Percentiles rank a stretch among this genome's conserved stretches.
phyloP scores from a whole-genome alignment of 2,888 invertebrate species.

The Clanis bilineata region DNA sequence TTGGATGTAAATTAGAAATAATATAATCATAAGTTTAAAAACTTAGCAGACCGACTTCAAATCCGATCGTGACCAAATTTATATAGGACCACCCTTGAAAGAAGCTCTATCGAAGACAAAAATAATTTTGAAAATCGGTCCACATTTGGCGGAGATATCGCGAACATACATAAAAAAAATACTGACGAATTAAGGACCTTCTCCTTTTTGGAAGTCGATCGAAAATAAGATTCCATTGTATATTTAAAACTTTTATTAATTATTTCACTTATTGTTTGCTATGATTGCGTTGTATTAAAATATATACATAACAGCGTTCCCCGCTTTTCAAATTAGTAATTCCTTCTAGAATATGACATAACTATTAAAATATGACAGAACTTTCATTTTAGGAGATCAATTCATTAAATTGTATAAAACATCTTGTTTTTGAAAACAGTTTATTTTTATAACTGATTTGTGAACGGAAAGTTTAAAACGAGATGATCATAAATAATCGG shows the following conservation, averaged over 20 bases:
- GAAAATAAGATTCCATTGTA: background rate
- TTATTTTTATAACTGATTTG: background rate
- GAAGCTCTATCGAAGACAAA: no score
- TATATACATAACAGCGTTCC: no score
- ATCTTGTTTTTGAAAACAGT: background rate
- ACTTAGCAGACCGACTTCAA: no score
- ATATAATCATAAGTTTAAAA: no score
- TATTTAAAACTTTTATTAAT: background rate
- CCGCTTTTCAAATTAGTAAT: background rate
- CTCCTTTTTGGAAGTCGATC: no score
- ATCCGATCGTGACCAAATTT: no score
- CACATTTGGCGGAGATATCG: no score
- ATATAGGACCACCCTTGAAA: no score
- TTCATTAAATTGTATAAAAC: background rate
- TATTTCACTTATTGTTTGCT: background rate
- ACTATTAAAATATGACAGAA: background rate
- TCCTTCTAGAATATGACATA: background rate
- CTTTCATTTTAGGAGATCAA: background rate
- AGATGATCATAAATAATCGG: background rate
- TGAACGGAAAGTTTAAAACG: background rate
- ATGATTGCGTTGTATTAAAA: background rate
- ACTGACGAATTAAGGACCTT: no score
- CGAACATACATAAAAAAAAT: no score
- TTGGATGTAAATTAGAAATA: no score
- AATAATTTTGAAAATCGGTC: no score